These are phyloP conservation scores for Jordanella pulchra DNA, from an alignment of 2,797 vertebrate genomes.

Conservation along the genomic window DNA sequence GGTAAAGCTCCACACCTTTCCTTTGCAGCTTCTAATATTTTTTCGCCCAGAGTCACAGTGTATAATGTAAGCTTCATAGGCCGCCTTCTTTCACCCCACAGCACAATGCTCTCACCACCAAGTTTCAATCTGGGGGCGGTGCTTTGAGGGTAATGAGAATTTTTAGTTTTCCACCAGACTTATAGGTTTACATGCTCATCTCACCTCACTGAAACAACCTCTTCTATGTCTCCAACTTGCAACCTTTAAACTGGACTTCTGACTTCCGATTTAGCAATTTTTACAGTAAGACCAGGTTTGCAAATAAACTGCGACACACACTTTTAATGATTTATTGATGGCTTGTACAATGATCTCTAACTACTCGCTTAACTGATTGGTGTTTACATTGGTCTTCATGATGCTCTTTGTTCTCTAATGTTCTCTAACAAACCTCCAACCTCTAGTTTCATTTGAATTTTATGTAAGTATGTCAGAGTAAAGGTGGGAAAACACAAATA, in stretches of 20 bases:
- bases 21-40: neutral
- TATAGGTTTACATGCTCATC: neutral
- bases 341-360: neutral
- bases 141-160: neutral
- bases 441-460: neutral
- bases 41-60: neutral
- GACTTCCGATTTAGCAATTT: neutral
- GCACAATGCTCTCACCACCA: neutral
- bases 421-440: neutral
- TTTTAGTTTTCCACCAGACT: neutral
- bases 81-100: neutral
- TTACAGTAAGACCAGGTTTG: neutral
- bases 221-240: neutral
- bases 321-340: neutral
- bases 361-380: no score
- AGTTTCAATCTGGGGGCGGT: no score
- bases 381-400: neutral
- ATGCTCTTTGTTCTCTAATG: neutral
- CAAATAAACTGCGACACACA: neutral
- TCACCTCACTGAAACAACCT: neutral
- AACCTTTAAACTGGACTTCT: neutral
- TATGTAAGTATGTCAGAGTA: neutral
- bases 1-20: neutral
- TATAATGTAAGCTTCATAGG: neutral
- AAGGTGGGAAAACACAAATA: neutral